These are phyloP conservation scores for Drosophila eohydei DNA, from an alignment of 2,888 invertebrate species.

Conservation along the genomic window DNA sequence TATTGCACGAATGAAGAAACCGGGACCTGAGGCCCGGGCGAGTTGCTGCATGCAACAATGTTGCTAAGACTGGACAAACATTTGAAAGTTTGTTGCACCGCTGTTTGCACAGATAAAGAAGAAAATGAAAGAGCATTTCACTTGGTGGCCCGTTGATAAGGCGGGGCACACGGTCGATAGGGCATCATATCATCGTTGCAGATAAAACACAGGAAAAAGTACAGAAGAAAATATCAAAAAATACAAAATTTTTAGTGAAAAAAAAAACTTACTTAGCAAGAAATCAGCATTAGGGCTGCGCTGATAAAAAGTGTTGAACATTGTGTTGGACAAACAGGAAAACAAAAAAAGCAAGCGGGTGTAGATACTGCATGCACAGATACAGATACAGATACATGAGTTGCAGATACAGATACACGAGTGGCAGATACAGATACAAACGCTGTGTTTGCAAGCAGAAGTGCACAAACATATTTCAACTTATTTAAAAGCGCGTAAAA, in stretches of 20 bases:
- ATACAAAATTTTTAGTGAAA: slow-evolving; percentile 38
- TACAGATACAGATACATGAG: slow-evolving; percentile 40
- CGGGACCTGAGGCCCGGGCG: slow-evolving; percentile 1
- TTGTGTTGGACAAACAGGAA: slow-evolving; percentile 64
- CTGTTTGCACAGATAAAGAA: slow-evolving; percentile 69
- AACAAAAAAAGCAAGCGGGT: slow-evolving; percentile 56
- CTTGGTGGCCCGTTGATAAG: slow-evolving; percentile 59
- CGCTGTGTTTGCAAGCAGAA: slow-evolving; percentile 58
- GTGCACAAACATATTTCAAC: slow-evolving; percentile 75
- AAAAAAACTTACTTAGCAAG: slow-evolving; percentile 24
- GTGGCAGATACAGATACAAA: slow-evolving; percentile 36
- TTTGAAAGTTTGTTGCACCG: slow-evolving; percentile 69
- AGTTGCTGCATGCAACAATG: slow-evolving; percentile 67
- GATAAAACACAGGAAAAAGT: slow-evolving; percentile 49
- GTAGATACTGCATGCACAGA: slow-evolving; percentile 52
- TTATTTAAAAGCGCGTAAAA: slow-evolving; percentile 80
- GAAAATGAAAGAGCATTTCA: slow-evolving; percentile 36
- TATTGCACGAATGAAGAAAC: slow-evolving; percentile 53
- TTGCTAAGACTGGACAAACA: slow-evolving; percentile 78
- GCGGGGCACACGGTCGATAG: slow-evolving; percentile 55
- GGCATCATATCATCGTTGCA: slow-evolving; percentile 59
- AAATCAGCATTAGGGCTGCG: slow-evolving; percentile 56
- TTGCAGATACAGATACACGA: slow-evolving; percentile 35
- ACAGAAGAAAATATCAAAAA: slow-evolving; percentile 6
- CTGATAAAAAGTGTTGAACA: slow-evolving; percentile 69